Evolutionary conservation across 1,140 invertebrate genomes (phyloP), one percentile per base, ranked within the genome.

Genomic region (Coelopa frigida): DNA sequence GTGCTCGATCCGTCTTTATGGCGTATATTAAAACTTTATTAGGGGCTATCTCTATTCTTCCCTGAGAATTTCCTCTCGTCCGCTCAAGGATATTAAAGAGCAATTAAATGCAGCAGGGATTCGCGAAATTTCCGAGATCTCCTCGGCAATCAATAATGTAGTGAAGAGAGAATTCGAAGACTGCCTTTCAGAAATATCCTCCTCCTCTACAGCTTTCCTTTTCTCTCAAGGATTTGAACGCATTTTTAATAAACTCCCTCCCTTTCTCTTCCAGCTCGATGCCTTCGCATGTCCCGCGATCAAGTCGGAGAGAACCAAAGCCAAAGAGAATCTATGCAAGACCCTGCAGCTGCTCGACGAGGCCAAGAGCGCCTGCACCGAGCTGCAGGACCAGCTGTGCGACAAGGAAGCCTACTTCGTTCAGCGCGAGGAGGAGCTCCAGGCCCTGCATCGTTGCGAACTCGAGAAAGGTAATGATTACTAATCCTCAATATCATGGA

Each of bases 221-320:
- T n/a, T n/a, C n/a, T n/a, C n/a, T n/a, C n/a, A n/a, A 5, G 31
- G n/a, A n/a, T 17, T 33, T 33, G n/a, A n/a, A n/a, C n/a, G n/a
- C n/a, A n/a, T n/a, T n/a, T 33, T 33, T 33, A 14, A 3, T 17
- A 17, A 22, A 6, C 31, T 37, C 35, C 12, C 23, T 23, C 21
- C 11, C 39, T 48, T 37, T 56, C 53, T 63, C 22, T 71, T 71
- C 41, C 60, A 83, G 81, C 71, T 81, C 50, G 79, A 82, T 50
- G 78, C 77, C 2, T 78, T 77, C 53, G 63, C 71, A 37, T 75
- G 73, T 21, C 75, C 74, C 11, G 65, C 59, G 39, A 58, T 78
- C 35, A 78, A 74, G 61, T 66, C 71, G 48, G 72, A 79, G 53
- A 70, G 73, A 46, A 64, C 75, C 21, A 76, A 70, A 44, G 66